phyloP scores from a whole-genome alignment of 64 coral and sea anemone species.

The Dendrophyllia cribrosa region DNA sequence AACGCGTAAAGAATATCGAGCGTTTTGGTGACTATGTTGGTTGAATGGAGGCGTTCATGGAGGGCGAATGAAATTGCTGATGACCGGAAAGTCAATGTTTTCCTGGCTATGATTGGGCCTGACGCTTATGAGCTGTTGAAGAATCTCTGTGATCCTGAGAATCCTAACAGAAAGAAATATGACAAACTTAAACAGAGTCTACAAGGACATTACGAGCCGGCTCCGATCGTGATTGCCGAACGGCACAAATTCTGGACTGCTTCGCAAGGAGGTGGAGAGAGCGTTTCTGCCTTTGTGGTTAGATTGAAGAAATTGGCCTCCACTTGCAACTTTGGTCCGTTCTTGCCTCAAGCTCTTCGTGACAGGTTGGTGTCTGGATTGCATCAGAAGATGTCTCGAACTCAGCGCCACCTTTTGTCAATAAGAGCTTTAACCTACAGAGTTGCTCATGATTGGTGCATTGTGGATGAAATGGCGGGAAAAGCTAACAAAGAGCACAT shows the following conservation, averaged over 20 bases:
- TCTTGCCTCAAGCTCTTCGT: conserved; percentile 30
- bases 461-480: conserved; percentile 30
- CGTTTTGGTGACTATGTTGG: conserved; percentile 36
- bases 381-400: conserved; percentile 37
- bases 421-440: conserved; percentile 37
- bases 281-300: not conserved
- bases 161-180: conserved; percentile 29
- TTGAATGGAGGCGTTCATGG: conserved; percentile 29
- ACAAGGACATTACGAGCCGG: conserved; percentile 50
- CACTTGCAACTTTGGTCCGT: not conserved
- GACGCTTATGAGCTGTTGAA: conserved; percentile 60
- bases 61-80: conserved; percentile 19
- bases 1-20: not conserved
- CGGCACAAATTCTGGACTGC: not conserved
- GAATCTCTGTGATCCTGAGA: conserved; percentile 53
- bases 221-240: conserved; percentile 6
- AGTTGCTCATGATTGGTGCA: conserved; percentile 6
- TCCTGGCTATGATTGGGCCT: conserved; percentile 46
- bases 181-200: not conserved
- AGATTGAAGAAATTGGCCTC: conserved; percentile 17
- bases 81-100: conserved; percentile 39
- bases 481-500: conserved; percentile 37
- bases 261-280: not conserved
- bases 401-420: conserved; percentile 38
- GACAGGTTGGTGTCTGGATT: conserved; percentile 31